Base-by-base conservation (phyloP, 2,888 invertebrate species). In the Brachycybe producta region DNA sequence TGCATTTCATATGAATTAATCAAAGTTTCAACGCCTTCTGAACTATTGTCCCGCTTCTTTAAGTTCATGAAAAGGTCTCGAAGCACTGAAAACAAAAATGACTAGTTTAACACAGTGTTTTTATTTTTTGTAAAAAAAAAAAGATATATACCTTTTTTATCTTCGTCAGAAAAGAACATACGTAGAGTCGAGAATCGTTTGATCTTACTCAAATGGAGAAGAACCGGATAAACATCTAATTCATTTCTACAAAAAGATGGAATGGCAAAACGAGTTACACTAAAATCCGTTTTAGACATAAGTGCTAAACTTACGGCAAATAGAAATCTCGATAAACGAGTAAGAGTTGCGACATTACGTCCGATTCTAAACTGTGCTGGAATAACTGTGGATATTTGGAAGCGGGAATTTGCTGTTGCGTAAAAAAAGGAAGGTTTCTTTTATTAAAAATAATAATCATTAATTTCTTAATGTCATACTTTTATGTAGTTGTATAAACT, bases 361-460 rank as follows among this genome's bases (percentile, higher is more conserved):
- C 38, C 5, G 47, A 34, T 26, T 47, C 47, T 26, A 38, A 38
- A 27, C 17, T 47, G 19, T 47, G 21, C 13, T 34, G 38, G 27
- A 47, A 47, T 5, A 47, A 38, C 11, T 21, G n/a, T 17, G 27
- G 26, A 38, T 36, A 47, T 38, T 26, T 30, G 23, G 8, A 5
- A 26, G 38, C 36, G 5, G 47, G 47, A 2, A 47, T 38, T 21
- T 23, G 13, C 47, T 47, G 27, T 15, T n/a, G 30, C 13, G 5
- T 15, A 42, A n/a, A 39, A 39, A 17, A 39, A 17, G 15, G 40
- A 2, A 17, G 21, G 17, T 5, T 17, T 2, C 4, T 35, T 35
- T 15, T 15, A 35, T 17, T 17, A 5, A 42, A n/a, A 3, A 15
- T n/a, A 5, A 26, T 26, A 42, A 42, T 42, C 4, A 4, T 5